These are phyloP conservation scores for Coleophora flavipennella DNA, from an alignment of 2,888 invertebrate genomes.

Conservation along the genomic window DNA sequence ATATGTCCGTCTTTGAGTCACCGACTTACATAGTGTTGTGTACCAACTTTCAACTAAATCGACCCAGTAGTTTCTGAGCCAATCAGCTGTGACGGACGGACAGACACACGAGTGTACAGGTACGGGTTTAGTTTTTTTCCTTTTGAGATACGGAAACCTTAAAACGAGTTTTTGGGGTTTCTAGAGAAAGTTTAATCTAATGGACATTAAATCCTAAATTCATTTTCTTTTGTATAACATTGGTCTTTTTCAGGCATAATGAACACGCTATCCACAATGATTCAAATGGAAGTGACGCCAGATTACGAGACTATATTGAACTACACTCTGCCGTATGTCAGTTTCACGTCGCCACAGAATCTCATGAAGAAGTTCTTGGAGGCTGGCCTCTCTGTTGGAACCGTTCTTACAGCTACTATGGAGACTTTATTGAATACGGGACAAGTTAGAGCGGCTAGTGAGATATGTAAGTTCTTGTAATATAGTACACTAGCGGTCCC, in stretches of 20 bases:
- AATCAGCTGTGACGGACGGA: no score
- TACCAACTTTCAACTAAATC: no score
- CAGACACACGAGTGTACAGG: no score
- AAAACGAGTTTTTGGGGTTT: no score
- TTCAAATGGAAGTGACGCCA: constrained; percentile 60
- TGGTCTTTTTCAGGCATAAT: constrained; percentile 54
- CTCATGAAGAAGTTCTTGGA: constrained; percentile 65
- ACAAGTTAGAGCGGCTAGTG: constrained; percentile 55
- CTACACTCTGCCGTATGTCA: constrained; percentile 70
- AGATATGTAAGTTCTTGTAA: constrained; percentile 44
- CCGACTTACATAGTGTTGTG: no score
- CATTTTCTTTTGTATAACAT: no score
- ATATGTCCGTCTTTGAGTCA: no score
- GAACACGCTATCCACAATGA: constrained; percentile 66
- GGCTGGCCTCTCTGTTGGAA: constrained; percentile 41
- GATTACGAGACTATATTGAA: constrained; percentile 72
- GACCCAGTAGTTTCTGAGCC: no score
- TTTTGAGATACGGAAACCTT: no score
- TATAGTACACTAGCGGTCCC: background rate
- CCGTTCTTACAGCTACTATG: constrained; percentile 61
- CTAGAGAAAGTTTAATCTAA: no score
- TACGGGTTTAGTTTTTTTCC: no score
- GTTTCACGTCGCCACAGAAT: constrained; percentile 58
- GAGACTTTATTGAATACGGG: constrained; percentile 52
- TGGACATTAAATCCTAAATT: background rate